Base-by-base conservation (phyloP, 2,797 vertebrate species). In the Brachyalestes nurse region DNA sequence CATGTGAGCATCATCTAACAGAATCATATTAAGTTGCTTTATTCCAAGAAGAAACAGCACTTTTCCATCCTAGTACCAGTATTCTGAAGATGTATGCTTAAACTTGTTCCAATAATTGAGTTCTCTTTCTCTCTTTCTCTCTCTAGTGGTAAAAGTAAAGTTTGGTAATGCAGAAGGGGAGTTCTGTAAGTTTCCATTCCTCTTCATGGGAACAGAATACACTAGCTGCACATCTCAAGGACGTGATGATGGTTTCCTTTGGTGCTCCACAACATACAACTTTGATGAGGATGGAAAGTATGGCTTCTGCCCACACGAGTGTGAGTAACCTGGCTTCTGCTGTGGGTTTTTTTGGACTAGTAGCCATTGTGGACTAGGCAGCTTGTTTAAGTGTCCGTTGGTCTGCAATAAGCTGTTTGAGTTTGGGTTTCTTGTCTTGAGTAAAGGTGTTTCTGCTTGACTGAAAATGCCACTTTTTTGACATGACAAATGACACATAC, bases 181-280 rank as follows among this genome's bases (percentile, higher is more conserved):
- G 86, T 99, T 97, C 90, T 99, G 98, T 84, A 98, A 97, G 88
- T 99, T 99, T 90, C 98, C 98, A 0, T 99, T 99, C 93, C 87
- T 95, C 83, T 99, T 99, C 91, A 95, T 94, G 60, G 97, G 94
- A 82, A 97, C 95, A 21, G 97, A 99, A 78, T 98, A 99, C 86
- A 96, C 89, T 86, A 97, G 94, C 90, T 99, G 98, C 67, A 99
- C 98, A 0, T 88, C 95, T 0, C 92, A 95, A 1, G 98, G 98
- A 6, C 96, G 98, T n/a, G 96, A 89, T 0, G 98, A 99, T 0
- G 98, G 98, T 80, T 99, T 99, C 90, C 94, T 99, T 67, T 99
- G 98, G 98, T 99, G 98, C 74, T 96, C 97, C 21, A 99, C 98
- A 55, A 95, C 95, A 12, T 96, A 98, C 91, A 94, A 99, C 93